Evolutionary conservation across 2,797 vertebrate species (phyloP).

Genomic region (Agapornis canus): DNA sequence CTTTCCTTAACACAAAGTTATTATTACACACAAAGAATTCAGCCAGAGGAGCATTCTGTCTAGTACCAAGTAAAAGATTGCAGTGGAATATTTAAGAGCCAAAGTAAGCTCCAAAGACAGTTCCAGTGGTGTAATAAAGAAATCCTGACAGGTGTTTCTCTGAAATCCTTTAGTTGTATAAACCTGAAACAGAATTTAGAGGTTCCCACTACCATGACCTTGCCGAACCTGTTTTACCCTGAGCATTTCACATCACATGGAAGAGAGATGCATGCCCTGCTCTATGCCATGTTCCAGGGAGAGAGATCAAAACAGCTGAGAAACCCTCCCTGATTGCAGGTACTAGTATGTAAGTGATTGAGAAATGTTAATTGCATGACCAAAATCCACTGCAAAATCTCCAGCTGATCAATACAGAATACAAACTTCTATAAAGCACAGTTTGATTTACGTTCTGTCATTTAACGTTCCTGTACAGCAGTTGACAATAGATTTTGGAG

Average conservation of each 20-base stretch:
- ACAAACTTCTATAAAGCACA: neutral
- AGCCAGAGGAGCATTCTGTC: neutral
- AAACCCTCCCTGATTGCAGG: neutral
- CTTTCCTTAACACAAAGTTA: neutral
- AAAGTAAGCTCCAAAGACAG: neutral
- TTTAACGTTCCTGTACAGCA: neutral
- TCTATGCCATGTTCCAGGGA: neutral
- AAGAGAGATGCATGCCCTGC: neutral
- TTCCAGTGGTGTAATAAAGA: neutral
- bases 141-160: neutral
- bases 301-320: neutral
- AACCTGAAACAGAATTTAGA: neutral
- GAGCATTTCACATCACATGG: fast-evolving
- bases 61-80: neutral
- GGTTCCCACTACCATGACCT: neutral
- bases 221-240: neutral
- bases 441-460: neutral
- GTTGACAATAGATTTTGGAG: neutral
- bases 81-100: neutral
- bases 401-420: neutral
- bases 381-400: neutral
- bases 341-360: neutral
- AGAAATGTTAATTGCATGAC: neutral
- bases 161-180: neutral
- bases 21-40: neutral